Base-by-base conservation (phyloP, 1,140 invertebrate genomes). In the Neodiprion virginianus region DNA sequence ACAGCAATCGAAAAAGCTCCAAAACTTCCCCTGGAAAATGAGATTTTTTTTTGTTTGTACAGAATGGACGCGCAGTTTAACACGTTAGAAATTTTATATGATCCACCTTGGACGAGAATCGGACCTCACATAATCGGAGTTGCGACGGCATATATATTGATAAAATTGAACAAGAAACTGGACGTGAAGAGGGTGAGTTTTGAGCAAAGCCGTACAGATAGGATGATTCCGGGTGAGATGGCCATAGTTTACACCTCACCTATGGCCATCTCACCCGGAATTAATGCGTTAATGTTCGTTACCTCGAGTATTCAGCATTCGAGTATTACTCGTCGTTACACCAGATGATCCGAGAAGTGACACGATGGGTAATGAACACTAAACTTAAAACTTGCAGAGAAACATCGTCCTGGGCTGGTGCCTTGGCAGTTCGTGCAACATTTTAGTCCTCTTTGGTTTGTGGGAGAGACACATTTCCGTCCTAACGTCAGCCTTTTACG, bases 51-150 rank as follows among this genome's bases (percentile, higher is more conserved):
- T 49, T 49, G 17, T 21, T 78, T 68, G 21, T 40, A 21, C 23
- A 88, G 87, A 40, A 49, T 90, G 75, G 88, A 90, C 74, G 81
- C 87, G 75, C 83, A 88, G 61, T 87, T 84, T 68, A 77, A 78
- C 48, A 80, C 84, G 72, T 74, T 88, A 71, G 79, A 88, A 69
- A 65, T 82, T 5, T 78, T 90, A 8, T 91, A 91, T 69, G 82
- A 88, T 74, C 84, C 86, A n/a, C 89, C 90, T 0, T 90, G 89
- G 89, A 79, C 85, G 8, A 85, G 90, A 82, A 86, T 90, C 71
- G 85, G 87, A 69, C 89, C 90, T 8, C 90, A 90, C 76, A 75
- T 90, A 28, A 76, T 90, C 50, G 90, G 90, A 77, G 83, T 90
- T 17, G 79, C 83, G 49, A 87, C 88, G 7, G 88, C 83, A 40